These are phyloP conservation scores for Psylliodes chrysocephalus DNA, from an alignment of 2,888 invertebrate species.

Conservation along the genomic window DNA sequence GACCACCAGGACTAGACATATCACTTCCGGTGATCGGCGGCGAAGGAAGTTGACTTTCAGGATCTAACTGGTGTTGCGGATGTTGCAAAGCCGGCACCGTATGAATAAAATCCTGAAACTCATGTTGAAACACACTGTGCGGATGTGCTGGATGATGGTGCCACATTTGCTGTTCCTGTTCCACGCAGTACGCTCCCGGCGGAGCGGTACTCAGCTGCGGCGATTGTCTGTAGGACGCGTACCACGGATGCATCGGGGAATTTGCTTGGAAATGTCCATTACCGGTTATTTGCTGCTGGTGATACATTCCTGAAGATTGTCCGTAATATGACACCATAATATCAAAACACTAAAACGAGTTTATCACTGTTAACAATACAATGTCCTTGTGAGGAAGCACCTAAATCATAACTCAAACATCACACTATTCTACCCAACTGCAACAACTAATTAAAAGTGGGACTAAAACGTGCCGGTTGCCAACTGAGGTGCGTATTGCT, in stretches of 20 bases:
- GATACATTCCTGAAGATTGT: constrained; percentile 68
- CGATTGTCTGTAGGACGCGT: constrained; percentile 64
- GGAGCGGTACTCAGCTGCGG: constrained; percentile 48
- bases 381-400: constrained; percentile 3
- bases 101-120: constrained; percentile 62
- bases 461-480: constrained; percentile 40
- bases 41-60: constrained; percentile 65
- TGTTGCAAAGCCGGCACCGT: constrained; percentile 65
- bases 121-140: constrained; percentile 63
- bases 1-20: constrained; percentile 69
- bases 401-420: constrained; percentile 9
- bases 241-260: constrained; percentile 62
- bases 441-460: constrained; percentile 26
- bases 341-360: not conserved
- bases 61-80: constrained; percentile 60
- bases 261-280: constrained; percentile 66
- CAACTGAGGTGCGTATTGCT: constrained; percentile 36
- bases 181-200: constrained; percentile 53
- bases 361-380: not conserved
- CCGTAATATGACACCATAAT: constrained; percentile 80
- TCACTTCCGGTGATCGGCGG: constrained; percentile 71
- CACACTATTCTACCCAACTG: constrained; percentile 6
- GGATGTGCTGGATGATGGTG: constrained; percentile 59
- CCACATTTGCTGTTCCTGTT: constrained; percentile 64
- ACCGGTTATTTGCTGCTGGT: constrained; percentile 65